Evolutionary conservation across 30 jellyfish, hydroid and myxozoan genomes (phyloP).

Genomic region (Cassiopea xamachana): DNA sequence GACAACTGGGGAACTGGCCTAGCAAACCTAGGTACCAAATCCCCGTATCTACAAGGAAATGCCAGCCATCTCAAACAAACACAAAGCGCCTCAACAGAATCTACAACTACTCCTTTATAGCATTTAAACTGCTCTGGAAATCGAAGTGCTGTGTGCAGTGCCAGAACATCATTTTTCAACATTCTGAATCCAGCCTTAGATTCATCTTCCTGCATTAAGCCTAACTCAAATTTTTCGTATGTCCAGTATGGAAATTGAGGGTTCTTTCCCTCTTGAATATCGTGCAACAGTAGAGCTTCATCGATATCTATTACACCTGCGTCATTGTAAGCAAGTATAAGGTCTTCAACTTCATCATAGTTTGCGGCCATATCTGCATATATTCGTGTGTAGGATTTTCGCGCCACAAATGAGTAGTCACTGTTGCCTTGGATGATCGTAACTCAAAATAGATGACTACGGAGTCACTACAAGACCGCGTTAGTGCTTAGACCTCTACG

Average conservation of each 20-base stretch:
- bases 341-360: not conserved
- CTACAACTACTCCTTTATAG: constrained; percentile 38
- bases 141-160: not conserved
- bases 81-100: constrained; percentile 39
- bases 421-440: not conserved
- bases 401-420: not conserved
- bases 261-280: not conserved
- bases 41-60: constrained; percentile 38
- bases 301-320: constrained; percentile 24
- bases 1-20: constrained; percentile 58
- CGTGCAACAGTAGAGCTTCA: constrained; percentile 18
- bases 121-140: constrained; percentile 26
- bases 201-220: constrained; percentile 23
- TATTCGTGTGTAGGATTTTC: not conserved
- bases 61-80: constrained; percentile 29
- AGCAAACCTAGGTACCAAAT: constrained; percentile 25
- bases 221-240: constrained; percentile 21
- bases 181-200: constrained; percentile 23
- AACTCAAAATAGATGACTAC: not conserved
- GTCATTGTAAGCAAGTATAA: constrained; percentile 11
- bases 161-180: constrained; percentile 4
- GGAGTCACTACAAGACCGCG: not conserved
- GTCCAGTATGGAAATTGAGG: constrained; percentile 44
- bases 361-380: not conserved
- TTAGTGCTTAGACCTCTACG: too few species aligned